Evolutionary conservation across 2,888 invertebrate species (phyloP).

Genomic region (Latheticus oryzae): DNA sequence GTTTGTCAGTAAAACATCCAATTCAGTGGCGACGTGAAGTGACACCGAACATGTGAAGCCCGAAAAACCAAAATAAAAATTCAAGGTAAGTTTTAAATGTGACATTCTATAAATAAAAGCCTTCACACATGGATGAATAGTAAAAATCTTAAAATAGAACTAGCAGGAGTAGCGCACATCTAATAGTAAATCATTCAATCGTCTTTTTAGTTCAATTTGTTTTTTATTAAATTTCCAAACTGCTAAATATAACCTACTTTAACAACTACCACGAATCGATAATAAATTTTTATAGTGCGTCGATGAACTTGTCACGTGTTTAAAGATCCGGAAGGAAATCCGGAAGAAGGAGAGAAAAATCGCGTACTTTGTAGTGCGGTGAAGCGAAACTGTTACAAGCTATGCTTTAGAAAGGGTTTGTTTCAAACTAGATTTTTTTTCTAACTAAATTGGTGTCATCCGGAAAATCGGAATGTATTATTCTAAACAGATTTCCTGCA

Average conservation of each 20-base stretch:
- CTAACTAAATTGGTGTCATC: constrained; percentile 8
- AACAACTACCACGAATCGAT: constrained; percentile 30
- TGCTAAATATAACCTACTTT: no score
- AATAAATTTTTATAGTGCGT: constrained; percentile 27
- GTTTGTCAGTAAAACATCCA: no score
- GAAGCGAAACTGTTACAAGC: constrained; percentile 22
- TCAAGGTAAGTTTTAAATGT: no score
- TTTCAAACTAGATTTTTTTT: no score
- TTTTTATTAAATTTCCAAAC: no score
- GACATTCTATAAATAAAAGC: no score
- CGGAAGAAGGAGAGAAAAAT: constrained; percentile 31
- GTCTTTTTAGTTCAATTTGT: no score
- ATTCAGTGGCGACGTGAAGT: not conserved
- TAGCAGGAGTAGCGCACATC: constrained; percentile 1
- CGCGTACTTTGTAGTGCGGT: constrained; percentile 15
- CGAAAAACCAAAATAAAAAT: no score
- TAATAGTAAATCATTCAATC: no score
- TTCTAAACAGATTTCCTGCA: constrained; percentile 19
- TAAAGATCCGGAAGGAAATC: constrained; percentile 34
- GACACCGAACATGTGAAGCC: not conserved
- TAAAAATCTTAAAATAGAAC: not conserved
- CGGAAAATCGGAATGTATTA: not conserved
- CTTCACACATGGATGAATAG: constrained; percentile 23
- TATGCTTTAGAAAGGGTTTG: no score
- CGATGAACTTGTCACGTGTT: constrained; percentile 35